Evolutionary conservation across 2,888 invertebrate species (phyloP).

Genomic region (Vandiemenella viatica): DNA sequence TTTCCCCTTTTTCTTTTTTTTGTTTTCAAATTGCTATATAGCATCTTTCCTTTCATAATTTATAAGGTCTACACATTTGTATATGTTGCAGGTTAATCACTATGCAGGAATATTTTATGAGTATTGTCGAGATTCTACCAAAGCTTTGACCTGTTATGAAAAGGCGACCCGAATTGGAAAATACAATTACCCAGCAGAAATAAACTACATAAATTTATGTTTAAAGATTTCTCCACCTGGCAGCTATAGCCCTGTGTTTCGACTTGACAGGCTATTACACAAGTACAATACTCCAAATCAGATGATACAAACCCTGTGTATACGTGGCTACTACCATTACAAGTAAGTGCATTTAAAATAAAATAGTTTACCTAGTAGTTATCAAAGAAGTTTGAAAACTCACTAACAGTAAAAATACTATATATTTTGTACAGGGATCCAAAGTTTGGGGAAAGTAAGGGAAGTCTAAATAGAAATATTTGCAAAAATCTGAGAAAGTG

Average conservation of each 20-base stretch:
- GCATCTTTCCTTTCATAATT: no score
- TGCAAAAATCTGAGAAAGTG: no score
- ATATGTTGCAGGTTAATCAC: constrained; percentile 9
- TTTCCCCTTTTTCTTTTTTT: no score
- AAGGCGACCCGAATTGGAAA: background rate
- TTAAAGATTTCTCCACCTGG: constrained; percentile 1
- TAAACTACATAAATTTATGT: constrained; percentile 6
- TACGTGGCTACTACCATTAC: constrained; percentile 2
- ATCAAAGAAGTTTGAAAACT: background rate
- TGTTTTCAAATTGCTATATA: no score
- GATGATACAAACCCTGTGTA: constrained; percentile 1
- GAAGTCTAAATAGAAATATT: no score
- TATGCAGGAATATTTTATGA: constrained; percentile 11
- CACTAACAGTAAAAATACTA: background rate
- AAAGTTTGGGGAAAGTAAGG: no score
- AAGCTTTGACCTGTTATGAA: constrained; percentile 3
- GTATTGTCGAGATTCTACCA: constrained; percentile 1
- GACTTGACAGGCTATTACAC: background rate
- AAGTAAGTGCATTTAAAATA: constrained; percentile 1
- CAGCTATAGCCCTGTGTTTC: constrained; percentile 3
- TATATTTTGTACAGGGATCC: background rate
- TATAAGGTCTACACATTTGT: background rate
- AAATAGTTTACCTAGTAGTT: no score
- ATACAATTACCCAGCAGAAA: constrained; percentile 6
- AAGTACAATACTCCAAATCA: constrained; percentile 2